Percentiles rank a stretch among this genome's conserved stretches.
Conservation (phyloP, 2,888 invertebrate genomes). For the Mystacides longicornis region DNA sequence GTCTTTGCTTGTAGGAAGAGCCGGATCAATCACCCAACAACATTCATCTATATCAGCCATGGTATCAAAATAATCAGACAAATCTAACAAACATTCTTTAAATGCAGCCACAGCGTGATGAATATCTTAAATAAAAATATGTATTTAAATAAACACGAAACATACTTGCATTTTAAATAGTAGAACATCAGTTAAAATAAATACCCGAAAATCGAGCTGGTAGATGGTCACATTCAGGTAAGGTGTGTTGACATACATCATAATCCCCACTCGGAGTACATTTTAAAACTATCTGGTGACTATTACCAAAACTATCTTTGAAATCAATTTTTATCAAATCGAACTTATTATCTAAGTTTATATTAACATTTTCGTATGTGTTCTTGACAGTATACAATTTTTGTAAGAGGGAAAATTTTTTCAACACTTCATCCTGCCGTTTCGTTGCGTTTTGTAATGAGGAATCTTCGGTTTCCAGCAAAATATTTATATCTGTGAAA, state of each 20-base stretch:
- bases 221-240: not conserved
- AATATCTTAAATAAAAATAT: constrained; percentile 13
- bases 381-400: not conserved
- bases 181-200: no score
- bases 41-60: constrained; percentile 37
- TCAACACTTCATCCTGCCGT: no score
- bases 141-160: no score
- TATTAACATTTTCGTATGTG: not conserved
- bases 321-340: not conserved
- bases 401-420: no score
- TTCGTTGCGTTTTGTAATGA: no score
- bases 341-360: not conserved
- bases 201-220: not conserved
- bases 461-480: not conserved
- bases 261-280: not conserved
- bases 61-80: constrained; percentile 35
- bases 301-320: not conserved
- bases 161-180: no score
- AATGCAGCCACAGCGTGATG: constrained; percentile 13
- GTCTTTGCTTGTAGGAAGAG: constrained; percentile 32
- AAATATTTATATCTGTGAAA: not conserved
- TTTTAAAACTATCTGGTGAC: not conserved
- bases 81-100: constrained; percentile 29
- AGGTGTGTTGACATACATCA: not conserved
- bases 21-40: constrained; percentile 39